Base-by-base conservation (phyloP, 2,888 invertebrate species). In the Tanytarsus gracilentus region DNA sequence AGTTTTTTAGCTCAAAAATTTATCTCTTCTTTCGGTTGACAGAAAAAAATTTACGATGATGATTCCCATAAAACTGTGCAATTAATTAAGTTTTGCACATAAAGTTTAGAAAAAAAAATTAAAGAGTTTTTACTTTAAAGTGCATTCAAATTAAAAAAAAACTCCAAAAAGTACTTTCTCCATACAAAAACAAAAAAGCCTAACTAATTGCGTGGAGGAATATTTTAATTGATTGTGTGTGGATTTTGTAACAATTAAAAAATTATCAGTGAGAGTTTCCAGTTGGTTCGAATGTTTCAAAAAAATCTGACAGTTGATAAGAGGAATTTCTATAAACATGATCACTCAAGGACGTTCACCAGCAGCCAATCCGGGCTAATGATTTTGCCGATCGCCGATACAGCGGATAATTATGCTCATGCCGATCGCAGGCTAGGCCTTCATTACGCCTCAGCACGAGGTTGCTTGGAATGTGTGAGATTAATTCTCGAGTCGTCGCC, bases 371-470 rank as follows among this genome's bases (percentile, higher is more conserved):
- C 8, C 40, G 49, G 49, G 36, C 21, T 26, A 30, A 44, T 58
- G 58, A 58, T 14, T 9, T 29, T 36, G 14, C 26, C 39, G 2
- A 56, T 58, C 21, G 58, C 21, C 1, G 44, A 44, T 44, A 11
- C 21, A 18, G 18, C 18, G 11, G 44, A 44, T 44, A 23, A 33
- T 33, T 9, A 33, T n/a, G 33, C 26, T 23, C 9, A 39, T 16
- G 36, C 11, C 8, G 73, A 72, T 71, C 86, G 86, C 65, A 88
- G 88, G 63, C 77, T 91, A 66, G 88, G 91, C 64, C 78, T 92
- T 62, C 91, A 92, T 74, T 91, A 91, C 74, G 91, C 91, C 11
- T 87, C 89, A 27, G 88, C 89, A 62, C 78, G 89, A 65, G 91
- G 91, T 64, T 89, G 89, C 71, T 77, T 90, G 66, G 89, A 90